phyloP scores from a whole-genome alignment of 2,113 vertebrate species.

The Opisthocomus hoazin region DNA sequence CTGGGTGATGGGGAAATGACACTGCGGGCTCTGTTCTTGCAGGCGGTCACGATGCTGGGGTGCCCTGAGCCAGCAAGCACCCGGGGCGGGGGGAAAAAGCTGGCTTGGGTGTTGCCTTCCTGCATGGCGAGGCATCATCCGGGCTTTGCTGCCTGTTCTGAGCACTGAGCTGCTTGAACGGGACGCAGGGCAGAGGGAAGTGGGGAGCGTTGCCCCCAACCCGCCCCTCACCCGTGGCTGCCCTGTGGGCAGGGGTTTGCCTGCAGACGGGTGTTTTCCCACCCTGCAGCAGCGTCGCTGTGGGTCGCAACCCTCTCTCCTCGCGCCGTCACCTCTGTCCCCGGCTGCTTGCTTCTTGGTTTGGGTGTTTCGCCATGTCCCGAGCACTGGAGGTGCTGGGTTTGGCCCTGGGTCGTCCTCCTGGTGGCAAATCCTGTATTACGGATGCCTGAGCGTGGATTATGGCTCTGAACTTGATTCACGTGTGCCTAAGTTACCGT shows the following conservation, averaged over 20 bases:
- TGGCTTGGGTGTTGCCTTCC: conserved; percentile 37
- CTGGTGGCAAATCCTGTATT: not conserved
- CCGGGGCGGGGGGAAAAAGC: not conserved
- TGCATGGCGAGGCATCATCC: not conserved
- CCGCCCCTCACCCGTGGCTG: not conserved
- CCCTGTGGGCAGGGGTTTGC: not conserved
- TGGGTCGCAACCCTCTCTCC: not conserved
- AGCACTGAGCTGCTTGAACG: not conserved
- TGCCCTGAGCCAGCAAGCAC: not conserved
- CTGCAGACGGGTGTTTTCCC: not conserved
- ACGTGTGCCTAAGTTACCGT: conserved; percentile 60
- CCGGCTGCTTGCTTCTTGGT: not conserved
- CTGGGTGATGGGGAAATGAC: conserved; percentile 15
- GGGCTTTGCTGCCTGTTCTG: not conserved
- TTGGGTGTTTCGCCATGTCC: not conserved
- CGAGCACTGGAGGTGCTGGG: not conserved
- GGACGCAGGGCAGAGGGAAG: not conserved
- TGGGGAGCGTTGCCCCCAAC: not conserved
- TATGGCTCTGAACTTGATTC: conserved; percentile 40
- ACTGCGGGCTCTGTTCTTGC: conserved; percentile 50
- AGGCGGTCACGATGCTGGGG: not conserved
- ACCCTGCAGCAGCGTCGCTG: not conserved
- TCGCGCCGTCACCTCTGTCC: not conserved
- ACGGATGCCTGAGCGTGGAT: not conserved
- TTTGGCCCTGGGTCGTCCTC: not conserved